Percentiles rank a stretch among this genome's conserved stretches.
Conservation (phyloP, 1,140 invertebrate species). For the Heliconius melpomene region DNA sequence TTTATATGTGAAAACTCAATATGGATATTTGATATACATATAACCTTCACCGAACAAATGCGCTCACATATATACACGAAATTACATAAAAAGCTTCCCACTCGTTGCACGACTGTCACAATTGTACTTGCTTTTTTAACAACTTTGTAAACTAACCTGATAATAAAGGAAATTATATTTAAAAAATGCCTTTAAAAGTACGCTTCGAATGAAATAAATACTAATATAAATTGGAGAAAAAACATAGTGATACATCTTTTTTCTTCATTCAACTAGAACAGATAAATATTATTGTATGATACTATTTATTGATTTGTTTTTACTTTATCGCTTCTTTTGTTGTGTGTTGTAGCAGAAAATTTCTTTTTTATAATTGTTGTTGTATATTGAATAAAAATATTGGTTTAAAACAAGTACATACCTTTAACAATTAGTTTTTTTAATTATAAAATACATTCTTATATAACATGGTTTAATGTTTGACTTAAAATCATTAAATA, state of each 20-base stretch:
- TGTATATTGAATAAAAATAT: neutral
- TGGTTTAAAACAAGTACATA: neutral
- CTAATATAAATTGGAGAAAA: too few species aligned
- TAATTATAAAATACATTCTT: neutral
- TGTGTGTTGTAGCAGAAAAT: neutral
- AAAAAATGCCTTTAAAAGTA: neutral
- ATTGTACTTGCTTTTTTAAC: slow-evolving; percentile 15
- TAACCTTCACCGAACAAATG: neutral
- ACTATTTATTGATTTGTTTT: neutral
- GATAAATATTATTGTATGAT: too few species aligned
- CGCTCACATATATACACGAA: neutral
- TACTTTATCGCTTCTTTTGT: neutral
- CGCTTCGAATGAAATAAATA: neutral
- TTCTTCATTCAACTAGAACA: too few species aligned
- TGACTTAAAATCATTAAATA: neutral
- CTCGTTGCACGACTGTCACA: slow-evolving; percentile 43
- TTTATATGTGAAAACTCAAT: neutral
- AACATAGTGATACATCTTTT: too few species aligned
- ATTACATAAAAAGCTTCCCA: slow-evolving; percentile 12
- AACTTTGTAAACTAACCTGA: neutral
- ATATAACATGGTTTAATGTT: neutral
- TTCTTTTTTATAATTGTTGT: neutral
- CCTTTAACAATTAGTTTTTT: neutral
- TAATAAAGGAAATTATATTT: neutral
- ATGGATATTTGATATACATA: neutral